Base-by-base conservation (phyloP, 2,888 invertebrate genomes). In the Leptopilina syphax region DNA sequence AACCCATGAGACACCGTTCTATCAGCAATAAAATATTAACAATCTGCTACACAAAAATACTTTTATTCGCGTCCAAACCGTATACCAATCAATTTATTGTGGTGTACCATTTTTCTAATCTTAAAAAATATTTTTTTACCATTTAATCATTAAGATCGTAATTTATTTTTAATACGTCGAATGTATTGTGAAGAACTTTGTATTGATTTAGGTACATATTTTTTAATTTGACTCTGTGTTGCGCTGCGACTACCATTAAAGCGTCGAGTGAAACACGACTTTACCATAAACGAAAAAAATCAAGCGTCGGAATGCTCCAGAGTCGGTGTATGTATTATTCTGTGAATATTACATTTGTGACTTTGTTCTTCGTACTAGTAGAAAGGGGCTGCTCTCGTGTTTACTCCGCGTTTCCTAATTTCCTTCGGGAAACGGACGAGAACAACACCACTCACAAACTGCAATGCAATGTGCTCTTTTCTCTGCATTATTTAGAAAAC, bases 321-420 rank as follows among this genome's bases (percentile, higher is more conserved):
- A 79, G 83, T 83, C 82, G 81, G 84, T 81, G 84, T 84, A 76
- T 84, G 87, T 90, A 91, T 91, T 91, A 91, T 90, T 90, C 86
- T 83, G 88, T 91, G 91, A 92, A 91, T 91, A 91, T 91, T 91
- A 89, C 90, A 91, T 91, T 91, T 91, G 91, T 91, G 91, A 91
- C 91, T 91, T 84, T 86, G 87, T 79, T 83, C 82, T 82, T 77
- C 79, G 81, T 82, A 78, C 79, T 54, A 80, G 81, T 77, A 80
- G 84, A 79, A 80, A 83, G 79, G 66, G 70, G 84, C 77, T 80
- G 80, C 79, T 79, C 79, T 80, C 82, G 83, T 85, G 88, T 87
- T 89, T 86, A 87, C 88, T 82, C 84, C 84, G 86, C 85, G 89
- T 89, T 90, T 89, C 89, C 90, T 92, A 92, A 92, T 92, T 92